These are phyloP conservation scores for Acleris cristana DNA, from an alignment of 2,888 invertebrate species.

Conservation along the genomic window DNA sequence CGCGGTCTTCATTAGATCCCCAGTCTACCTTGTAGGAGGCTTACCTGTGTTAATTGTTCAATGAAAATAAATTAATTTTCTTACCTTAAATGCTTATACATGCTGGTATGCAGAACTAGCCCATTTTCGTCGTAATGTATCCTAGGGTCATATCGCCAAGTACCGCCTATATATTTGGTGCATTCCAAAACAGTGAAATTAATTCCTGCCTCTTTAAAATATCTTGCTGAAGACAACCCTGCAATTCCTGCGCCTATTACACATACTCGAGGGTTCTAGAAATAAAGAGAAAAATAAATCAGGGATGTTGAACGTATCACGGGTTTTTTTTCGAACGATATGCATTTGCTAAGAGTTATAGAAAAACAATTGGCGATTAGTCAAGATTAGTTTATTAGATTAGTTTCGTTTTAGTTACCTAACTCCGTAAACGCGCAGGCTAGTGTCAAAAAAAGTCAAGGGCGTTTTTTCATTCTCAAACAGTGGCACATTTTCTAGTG, in stretches of 20 bases:
- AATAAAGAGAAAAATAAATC: not conserved
- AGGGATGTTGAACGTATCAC: too few relatives aligned
- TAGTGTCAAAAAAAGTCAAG: slow-evolving; percentile 13
- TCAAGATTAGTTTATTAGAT: too few relatives aligned
- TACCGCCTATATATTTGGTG: slow-evolving; percentile 70
- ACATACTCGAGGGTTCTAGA: slow-evolving; percentile 60
- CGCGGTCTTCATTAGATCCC: too few relatives aligned
- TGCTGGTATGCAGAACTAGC: slow-evolving; percentile 85
- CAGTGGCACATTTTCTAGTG: not conserved
- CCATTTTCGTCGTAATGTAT: slow-evolving; percentile 83
- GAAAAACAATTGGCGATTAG: too few relatives aligned
- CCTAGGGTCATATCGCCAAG: slow-evolving; percentile 76
- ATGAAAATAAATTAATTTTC: slow-evolving; percentile 26
- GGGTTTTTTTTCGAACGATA: too few relatives aligned
- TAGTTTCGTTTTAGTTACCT: not conserved
- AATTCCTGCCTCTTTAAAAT: slow-evolving; percentile 68
- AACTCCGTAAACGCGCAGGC: slow-evolving; percentile 3
- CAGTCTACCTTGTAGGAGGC: too few relatives aligned
- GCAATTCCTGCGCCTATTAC: slow-evolving; percentile 75
- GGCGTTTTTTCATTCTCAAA: slow-evolving; percentile 8
- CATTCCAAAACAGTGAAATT: slow-evolving; percentile 69
- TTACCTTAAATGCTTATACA: slow-evolving; percentile 87
- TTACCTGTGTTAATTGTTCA: too few relatives aligned
- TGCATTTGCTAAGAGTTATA: too few relatives aligned
- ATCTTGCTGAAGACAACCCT: slow-evolving; percentile 67